Evolutionary conservation across 2,113 vertebrate genomes (phyloP), one percentile per base, ranked within the genome.

Genomic region (Sciurus niger): DNA sequence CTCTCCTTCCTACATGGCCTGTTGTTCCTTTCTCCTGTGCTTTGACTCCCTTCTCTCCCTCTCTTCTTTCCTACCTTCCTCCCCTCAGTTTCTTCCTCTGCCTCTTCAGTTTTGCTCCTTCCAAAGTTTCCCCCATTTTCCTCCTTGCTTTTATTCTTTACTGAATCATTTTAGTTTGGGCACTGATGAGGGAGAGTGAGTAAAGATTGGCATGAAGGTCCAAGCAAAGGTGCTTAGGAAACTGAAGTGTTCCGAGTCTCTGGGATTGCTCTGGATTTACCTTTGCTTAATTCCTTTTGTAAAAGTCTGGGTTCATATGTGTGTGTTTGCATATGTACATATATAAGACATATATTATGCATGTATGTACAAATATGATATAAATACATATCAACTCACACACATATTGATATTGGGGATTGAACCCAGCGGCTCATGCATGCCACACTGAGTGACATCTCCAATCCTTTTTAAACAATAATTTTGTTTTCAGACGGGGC

Each of bases 41-140:
- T 20, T 5, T 30, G 53, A 1, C 4, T 1, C 5, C 9, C 18
- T 3, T n/a, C 9, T 43, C 10, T 34, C 43, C n/a, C 22, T 76
- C 83, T 60, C 40, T 70, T 63, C 83, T 70, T 51, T 70, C 53
- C 37, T 51, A 12, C 6, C 8, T 65, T n/a, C 28, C 40, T 78
- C 28, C 60, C 32, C 51, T 6, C 20, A 67, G 46, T 48, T 84
- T 72, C 43, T 92, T n/a, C 65, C 20, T 3, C 55, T 73, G 17
- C 14, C 60, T 77, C 43, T n/a, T 73, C 25, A 63, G 24, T 40
- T 43, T 40, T 63, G 18, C 18, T 74, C n/a, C 6, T n/a, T 65
- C 17, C 10, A 53, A 25, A 25, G 7, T n/a, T 48, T 17, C 28
- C 8, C 3, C 11, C 1, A 30, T 51, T 60, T 86, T 60, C 13